Percentiles rank a stretch among this genome's conserved stretches.
These are phyloP conservation scores for Rhinatrema bivittatum DNA, from an alignment of 2,797 vertebrate genomes.

Conservation along the genomic window DNA sequence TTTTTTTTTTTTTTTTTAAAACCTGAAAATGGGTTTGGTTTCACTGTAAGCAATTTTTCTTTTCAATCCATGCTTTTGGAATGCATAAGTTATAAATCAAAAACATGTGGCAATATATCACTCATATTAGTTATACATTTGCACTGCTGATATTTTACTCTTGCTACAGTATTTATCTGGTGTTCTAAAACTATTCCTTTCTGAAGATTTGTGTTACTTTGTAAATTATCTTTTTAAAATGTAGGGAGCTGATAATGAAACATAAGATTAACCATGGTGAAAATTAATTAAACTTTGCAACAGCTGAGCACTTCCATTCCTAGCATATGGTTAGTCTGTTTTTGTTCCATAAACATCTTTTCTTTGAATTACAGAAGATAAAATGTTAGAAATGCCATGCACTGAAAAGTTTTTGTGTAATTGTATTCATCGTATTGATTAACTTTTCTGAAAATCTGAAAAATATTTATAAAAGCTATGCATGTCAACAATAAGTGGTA, in stretches of 20 bases:
- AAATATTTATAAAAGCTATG: too few species aligned
- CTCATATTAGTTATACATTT: constrained; percentile 35
- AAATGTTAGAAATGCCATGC: too few species aligned
- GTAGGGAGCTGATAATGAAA: constrained; percentile 43
- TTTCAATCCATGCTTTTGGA: constrained; percentile 37
- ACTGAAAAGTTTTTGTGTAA: too few species aligned
- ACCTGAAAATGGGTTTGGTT: constrained; percentile 40
- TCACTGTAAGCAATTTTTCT: constrained; percentile 53
- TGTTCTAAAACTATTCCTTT: constrained; percentile 40
- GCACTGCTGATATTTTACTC: constrained; percentile 18
- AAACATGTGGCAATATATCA: constrained; percentile 27
- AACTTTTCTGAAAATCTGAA: too few species aligned
- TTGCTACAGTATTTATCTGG: constrained; percentile 48
- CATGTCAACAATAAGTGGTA: too few species aligned
- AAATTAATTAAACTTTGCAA: constrained; percentile 49
- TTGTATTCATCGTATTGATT: too few species aligned
- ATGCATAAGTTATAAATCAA: constrained; percentile 45
- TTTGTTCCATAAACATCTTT: constrained; percentile 26
- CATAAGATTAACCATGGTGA: constrained; percentile 47
- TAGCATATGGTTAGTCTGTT: too few species aligned
- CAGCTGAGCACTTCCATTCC: too few species aligned
- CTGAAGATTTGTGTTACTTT: constrained; percentile 49
- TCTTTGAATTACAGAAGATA: too few species aligned
- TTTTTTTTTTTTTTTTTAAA: too few species aligned
- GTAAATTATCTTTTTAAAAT: constrained; percentile 56